These are phyloP conservation scores for Pogonus chalceus DNA, from an alignment of 1,140 invertebrate species.

Conservation along the genomic window DNA sequence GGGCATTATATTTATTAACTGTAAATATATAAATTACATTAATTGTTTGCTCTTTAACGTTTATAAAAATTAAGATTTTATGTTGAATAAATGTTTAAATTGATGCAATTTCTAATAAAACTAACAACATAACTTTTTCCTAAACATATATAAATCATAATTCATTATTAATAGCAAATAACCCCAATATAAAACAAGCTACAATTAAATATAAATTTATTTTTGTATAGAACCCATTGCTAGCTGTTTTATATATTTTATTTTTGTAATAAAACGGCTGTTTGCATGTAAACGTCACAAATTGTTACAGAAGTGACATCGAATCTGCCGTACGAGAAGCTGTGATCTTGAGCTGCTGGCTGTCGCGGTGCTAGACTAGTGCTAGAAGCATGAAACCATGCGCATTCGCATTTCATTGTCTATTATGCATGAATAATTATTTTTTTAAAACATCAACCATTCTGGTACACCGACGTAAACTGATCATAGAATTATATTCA, in stretches of 20 bases:
- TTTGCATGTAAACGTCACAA: conserved; percentile 29
- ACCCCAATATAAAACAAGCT: not conserved
- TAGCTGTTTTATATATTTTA: conserved; percentile 27
- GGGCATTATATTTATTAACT: no score
- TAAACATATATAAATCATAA: not conserved
- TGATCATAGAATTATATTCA: no score
- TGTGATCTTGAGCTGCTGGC: conserved; percentile 34
- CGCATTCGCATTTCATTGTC: conserved; percentile 4
- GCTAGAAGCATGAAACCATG: conserved; percentile 10
- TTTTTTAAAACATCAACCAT: no score
- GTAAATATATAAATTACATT: no score
- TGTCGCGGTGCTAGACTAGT: conserved; percentile 12
- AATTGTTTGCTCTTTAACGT: no score
- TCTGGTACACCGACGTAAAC: no score
- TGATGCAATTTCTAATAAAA: not conserved
- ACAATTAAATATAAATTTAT: conserved; percentile 13
- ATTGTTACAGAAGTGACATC: conserved; percentile 79
- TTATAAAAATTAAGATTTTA: no score
- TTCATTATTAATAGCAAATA: not conserved
- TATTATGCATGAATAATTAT: not conserved
- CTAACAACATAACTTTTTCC: not conserved
- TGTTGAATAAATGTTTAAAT: conserved; percentile 13
- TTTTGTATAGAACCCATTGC: conserved; percentile 27
- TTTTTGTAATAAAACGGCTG: conserved; percentile 31
- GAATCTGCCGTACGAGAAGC: conserved; percentile 81